Base-by-base conservation (phyloP, 2,797 vertebrate species). In the Cirrhinus molitorella region DNA sequence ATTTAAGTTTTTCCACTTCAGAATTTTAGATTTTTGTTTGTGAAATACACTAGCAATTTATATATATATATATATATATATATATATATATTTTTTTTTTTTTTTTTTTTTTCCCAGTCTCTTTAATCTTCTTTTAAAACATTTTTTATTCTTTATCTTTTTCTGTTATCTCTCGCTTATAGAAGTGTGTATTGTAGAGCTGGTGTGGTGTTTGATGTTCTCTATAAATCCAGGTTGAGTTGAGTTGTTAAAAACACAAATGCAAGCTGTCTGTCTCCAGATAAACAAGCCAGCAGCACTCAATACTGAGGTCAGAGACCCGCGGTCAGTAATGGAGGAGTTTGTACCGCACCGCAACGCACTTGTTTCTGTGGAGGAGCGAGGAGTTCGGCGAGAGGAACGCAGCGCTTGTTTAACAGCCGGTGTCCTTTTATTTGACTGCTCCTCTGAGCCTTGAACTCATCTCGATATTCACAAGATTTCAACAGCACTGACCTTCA, bases 401-500 rank as follows among this genome's bases (percentile, higher is more conserved):
- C 80, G 45, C 59, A 70, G 25, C 80, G 85, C 61, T 90, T 86
- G 85, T 86, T 86, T 80, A 61, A 14, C 21, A 23, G 67, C 74
- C 79, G 47, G 78, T 73, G 77, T 80, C 80, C 57, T 83, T 34
- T 86, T 88, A 80, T 87, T 87, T 80, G 83, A 82, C 68, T 43
- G 68, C 83, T 86, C 80, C 63, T 65, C 75, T 77, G 82, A 83
- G 74, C 78, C 51, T 53, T 21, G 51, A 53, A 53, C 49, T 61
- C 83, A 66, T 80, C 86, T 81, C 71, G 10, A 67, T 25, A 83
- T 76, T 75, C 74, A 72, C 74, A 72, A 83, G 61, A 85, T 72
- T 59, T 80, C 76, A 80, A 79, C 80, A 83, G 81, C 72, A 85
- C 81, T 84, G 85, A 87, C 86, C 79, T 89, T 85, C 55, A 75